phyloP scores from a whole-genome alignment of 2,888 invertebrate species.

The Calephelis perditalis region DNA sequence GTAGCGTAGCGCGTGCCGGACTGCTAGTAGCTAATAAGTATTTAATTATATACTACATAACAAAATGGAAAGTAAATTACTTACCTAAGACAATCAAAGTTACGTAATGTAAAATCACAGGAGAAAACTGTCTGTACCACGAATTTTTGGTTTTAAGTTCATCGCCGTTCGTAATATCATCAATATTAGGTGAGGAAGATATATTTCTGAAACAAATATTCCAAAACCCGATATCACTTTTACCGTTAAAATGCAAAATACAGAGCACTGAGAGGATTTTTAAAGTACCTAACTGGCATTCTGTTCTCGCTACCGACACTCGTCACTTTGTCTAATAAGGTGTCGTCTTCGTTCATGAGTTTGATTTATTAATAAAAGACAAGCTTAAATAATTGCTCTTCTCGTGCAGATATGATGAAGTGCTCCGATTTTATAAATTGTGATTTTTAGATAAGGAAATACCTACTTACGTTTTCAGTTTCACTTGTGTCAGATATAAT shows the following conservation, averaged over 20 bases:
- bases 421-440: conserved; percentile 28
- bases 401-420: conserved; percentile 32
- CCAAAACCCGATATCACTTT: not conserved
- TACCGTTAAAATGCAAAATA: not conserved
- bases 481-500: conserved; percentile 45
- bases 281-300: conserved; percentile 18
- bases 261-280: not conserved
- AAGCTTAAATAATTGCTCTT: conserved; percentile 32
- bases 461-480: conserved; percentile 60
- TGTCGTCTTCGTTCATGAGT: conserved; percentile 57
- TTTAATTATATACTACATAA: not conserved
- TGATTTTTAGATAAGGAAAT: conserved; percentile 33
- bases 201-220: conserved; percentile 25
- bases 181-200: conserved; percentile 25
- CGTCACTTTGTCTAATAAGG: conserved; percentile 43
- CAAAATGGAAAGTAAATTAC: conserved; percentile 19
- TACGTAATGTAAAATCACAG: conserved; percentile 33
- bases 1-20: too few relatives aligned
- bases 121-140: conserved; percentile 25
- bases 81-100: conserved; percentile 39
- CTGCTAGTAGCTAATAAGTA: too few relatives aligned
- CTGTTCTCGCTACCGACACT: conserved; percentile 33
- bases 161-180: conserved; percentile 29
- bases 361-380: conserved; percentile 36
- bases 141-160: conserved; percentile 28